Base-by-base conservation (phyloP, 92 coral and sea anemone genomes). In the Phenganax subtilis region DNA sequence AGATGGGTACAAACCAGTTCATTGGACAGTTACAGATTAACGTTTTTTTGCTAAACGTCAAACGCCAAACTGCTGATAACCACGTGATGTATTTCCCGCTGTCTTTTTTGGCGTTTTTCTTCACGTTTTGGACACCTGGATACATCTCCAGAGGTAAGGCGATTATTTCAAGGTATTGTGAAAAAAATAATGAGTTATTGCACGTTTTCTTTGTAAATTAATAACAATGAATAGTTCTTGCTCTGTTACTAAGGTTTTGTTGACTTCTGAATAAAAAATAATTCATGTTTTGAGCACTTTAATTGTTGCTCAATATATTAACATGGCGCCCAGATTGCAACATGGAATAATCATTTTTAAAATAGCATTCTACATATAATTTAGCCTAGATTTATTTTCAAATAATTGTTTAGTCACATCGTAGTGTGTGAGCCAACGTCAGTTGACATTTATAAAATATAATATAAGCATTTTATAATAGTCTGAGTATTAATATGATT, bases 1-100 rank as follows among this genome's bases (percentile, higher is more conserved):
- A 14, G 75, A 81, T 37, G 84, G 87, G 44, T 88, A 70, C 82
- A 88, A 82, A 76, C 89, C 85, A 0, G 91, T 88, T 67, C 91
- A 88, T 20, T 20, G 25, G 25, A 20, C 25, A 20, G 25, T 20
- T 20, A 20, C 25, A 20, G 25, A 20, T 20, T 20, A 20, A 20
- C 25, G 25, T 20, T 20, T 20, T 20, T 20, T 20, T 0, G 25
- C 25, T 20, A 20, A 20, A 20, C 25, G 25, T 20, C 25, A 20
- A 20, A 20, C 25, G 25, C 25, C 25, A 20, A 20, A 20, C 25
- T 20, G 25, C 25, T 20, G 25, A 20, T 20, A 20, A 20, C 25
- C 25, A 20, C 25, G 25, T 20, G 25, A 20, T 56, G 15, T 56
- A 56, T 56, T 56, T 56, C 60, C 72, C 27, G 72, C 37, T 20